A percentile compares a stretch with the other conserved stretches of the same genome.
Conservation (phyloP, 2,888 invertebrate species). For the Prionchulus punctatus region DNA sequence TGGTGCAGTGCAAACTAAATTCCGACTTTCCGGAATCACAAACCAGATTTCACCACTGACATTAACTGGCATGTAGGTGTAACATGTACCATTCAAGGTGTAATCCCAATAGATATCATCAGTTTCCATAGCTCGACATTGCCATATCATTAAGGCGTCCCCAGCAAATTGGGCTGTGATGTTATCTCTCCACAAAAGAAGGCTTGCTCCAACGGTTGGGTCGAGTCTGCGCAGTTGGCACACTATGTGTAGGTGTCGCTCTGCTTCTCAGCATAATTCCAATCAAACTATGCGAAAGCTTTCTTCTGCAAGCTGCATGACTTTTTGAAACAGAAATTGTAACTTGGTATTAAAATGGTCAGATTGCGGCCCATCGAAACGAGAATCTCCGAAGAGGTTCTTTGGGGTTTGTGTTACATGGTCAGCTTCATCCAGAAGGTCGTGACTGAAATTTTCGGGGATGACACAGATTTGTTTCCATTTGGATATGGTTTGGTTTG, state of each 20-base stretch:
- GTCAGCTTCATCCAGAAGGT: too few relatives aligned
- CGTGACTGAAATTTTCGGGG: too few relatives aligned
- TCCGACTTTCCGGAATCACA: background rate
- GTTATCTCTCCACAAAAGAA: background rate
- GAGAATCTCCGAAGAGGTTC: too few relatives aligned
- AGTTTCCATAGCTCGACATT: background rate
- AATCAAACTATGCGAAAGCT: constrained; percentile 1
- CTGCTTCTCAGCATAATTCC: background rate
- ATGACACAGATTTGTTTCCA: too few relatives aligned
- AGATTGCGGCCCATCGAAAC: too few relatives aligned
- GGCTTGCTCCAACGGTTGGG: constrained; percentile 4
- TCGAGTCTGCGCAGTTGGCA: constrained; percentile 1
- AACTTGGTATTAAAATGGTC: constrained; percentile 5
- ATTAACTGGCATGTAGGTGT: constrained; percentile 3
- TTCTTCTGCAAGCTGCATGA: background rate
- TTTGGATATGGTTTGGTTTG: too few relatives aligned
- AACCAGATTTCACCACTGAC: background rate
- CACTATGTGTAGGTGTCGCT: background rate
- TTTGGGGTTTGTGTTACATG: too few relatives aligned
- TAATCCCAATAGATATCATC: constrained; percentile 6
- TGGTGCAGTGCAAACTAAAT: background rate
- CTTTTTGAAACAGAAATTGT: background rate
- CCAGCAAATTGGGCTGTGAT: constrained; percentile 7
- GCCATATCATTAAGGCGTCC: constrained; percentile 4
- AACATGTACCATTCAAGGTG: constrained; percentile 1